Evolutionary conservation across 2,797 vertebrate genomes (phyloP), one percentile per base, ranked within the genome.

Genomic region (Sebastes taczanowskii): DNA sequence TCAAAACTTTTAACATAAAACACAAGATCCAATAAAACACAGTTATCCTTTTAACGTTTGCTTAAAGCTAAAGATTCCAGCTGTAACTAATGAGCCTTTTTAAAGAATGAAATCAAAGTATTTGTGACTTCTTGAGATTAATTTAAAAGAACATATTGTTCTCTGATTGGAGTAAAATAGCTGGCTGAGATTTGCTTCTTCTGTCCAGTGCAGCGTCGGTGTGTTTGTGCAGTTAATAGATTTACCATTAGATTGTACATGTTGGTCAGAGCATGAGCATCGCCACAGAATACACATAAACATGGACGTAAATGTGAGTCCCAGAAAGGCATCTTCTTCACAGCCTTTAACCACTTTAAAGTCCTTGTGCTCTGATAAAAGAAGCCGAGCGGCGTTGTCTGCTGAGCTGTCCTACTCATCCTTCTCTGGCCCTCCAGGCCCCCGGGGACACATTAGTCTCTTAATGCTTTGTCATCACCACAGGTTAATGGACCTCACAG

Each of bases 391-490:
- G 20, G 6, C 4, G 83, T 46, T 61, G 74, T 86, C 78, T 73
- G 56, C 66, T 78, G 71, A 85, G 78, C 62, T 85, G 90, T 84
- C 83, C 81, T 2, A 7, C 84, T 91, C 88, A 88, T 93, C 89
- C 83, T 72, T 89, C 87, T 91, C 74, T 76, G 89, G 75, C 81
- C 88, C 75, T 53, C 4, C 80, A 7, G 78, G 82, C 85, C 94
- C 87, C 89, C 25, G 7, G 94, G 89, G 93, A 93, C 89, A 83
- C 91, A 93, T 93, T 90, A 91, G 90, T 89, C 89, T 93, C 88
- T 90, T 92, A 94, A 94, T 90, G 92, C 93, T 95, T 93, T 94
- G 93, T 95, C 95, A 96, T 96, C 95, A 94, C 81, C 85, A 74
- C 91, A 91, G 93, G 92, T 94, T 95, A 95, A 96, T 95, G 94